Evolutionary conservation across 2,888 invertebrate genomes (phyloP), one percentile per base, ranked within the genome.

Genomic region (Hyles lineata): DNA sequence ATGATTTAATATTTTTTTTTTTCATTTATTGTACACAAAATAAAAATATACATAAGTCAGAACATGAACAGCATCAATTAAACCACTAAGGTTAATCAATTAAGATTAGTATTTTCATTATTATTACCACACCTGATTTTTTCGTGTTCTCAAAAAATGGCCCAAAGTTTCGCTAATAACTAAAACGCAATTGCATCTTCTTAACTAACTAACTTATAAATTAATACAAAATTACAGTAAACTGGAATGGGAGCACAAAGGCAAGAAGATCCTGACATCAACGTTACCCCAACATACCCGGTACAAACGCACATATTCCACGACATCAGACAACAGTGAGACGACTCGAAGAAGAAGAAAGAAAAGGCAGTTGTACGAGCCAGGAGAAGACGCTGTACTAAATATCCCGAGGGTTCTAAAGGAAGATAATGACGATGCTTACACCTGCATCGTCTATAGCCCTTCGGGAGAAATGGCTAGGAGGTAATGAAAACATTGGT

Each of bases 391-490:
- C 67, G 96, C 96, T 1, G 93, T 96, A 59, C 84, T 96, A 76
- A 95, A 94, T 79, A 95, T 96, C 85, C 95, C 95, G 72, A 95
- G 94, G 80, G 92, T 96, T 23, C 92, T 95, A 76, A 96, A 96
- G 67, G 92, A 92, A 69, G 95, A 96, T 72, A 97, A 97, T 87
- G 96, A 97, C 58, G 98, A 97, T 71, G 95, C 95, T 72, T 98
- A 97, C 88, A 97, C 97, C n/a, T 98, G 98, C 90, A 96, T 96
- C 67, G 97, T 97, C 0, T 96, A 95, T 73, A 97, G 97, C 84
- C 95, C 96, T 50, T 96, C 96, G 2, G 97, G 97, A 0, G 97
- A 97, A 88, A 96, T 97, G 86, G 97, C 97, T 74, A 96, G 97
- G 80, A 95, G 97, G 86, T 94, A 78, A 23, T 70, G 55, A 11